Percentiles rank a stretch among this genome's conserved stretches.
These are phyloP conservation scores for Drosophila stalkeri DNA, from an alignment of 2,888 invertebrate genomes.

Conservation along the genomic window DNA sequence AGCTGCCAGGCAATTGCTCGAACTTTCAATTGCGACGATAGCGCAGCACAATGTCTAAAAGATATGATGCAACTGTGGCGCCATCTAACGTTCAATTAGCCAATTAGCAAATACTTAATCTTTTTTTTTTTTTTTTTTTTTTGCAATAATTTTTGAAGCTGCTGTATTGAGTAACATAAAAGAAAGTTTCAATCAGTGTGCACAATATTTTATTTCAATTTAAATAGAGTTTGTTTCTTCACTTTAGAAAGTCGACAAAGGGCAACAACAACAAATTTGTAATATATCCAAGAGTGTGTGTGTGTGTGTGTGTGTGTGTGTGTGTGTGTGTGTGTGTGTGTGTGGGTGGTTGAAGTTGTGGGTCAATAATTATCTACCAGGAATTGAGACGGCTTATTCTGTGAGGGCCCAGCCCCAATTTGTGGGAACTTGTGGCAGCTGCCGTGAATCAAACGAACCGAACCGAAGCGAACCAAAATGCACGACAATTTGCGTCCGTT, in stretches of 20 bases:
- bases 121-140: neutral
- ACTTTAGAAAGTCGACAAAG: constrained; percentile 44
- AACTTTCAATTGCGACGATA: constrained; percentile 44
- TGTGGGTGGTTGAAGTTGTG: neutral
- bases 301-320: too few species aligned
- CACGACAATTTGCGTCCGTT: constrained; percentile 12
- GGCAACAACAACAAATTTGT: constrained; percentile 17
- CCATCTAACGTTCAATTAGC: constrained; percentile 22
- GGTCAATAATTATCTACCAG: constrained; percentile 37
- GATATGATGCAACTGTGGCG: constrained; percentile 17
- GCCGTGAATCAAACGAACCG: constrained; percentile 25
- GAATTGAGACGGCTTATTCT: constrained; percentile 15
- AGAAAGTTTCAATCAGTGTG: neutral
- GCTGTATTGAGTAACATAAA: neutral
- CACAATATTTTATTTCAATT: neutral
- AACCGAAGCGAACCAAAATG: constrained; percentile 10
- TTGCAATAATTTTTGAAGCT: neutral
- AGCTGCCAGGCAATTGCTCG: constrained; percentile 47
- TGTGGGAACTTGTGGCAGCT: constrained; percentile 55
- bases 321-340: constrained; percentile 2
- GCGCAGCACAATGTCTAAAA: constrained; percentile 21
- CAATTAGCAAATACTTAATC: neutral
- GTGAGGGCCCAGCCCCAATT: constrained; percentile 7
- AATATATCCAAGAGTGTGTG: constrained; percentile 3
- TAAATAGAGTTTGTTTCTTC: neutral